A percentile compares a stretch with the other conserved stretches of the same genome.
These are phyloP conservation scores for Temnothorax longispinosus DNA, from an alignment of 1,140 invertebrate species.

Conservation along the genomic window DNA sequence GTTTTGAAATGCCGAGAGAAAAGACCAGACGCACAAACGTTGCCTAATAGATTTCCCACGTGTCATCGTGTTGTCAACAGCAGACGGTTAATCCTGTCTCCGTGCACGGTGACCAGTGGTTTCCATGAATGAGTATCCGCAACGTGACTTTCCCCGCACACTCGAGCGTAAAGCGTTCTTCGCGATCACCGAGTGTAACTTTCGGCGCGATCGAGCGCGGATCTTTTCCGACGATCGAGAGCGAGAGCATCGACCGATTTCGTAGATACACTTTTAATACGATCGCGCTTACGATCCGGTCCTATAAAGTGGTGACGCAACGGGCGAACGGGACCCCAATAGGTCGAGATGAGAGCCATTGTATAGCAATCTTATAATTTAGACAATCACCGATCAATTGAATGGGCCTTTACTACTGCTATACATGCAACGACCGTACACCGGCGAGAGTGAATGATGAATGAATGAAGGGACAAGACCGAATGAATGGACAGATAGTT, in stretches of 20 bases:
- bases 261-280: conserved; percentile 75
- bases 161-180: conserved; percentile 4
- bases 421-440: conserved; percentile 84
- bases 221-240: conserved; percentile 60
- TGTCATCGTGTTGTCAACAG: conserved; percentile 65
- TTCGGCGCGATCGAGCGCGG: conserved; percentile 37
- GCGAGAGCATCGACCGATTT: conserved; percentile 69
- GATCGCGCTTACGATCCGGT: conserved; percentile 81
- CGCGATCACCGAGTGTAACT: conserved; percentile 12
- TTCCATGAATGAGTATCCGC: conserved; percentile 64
- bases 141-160: conserved; percentile 2
- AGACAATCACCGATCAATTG: conserved; percentile 87
- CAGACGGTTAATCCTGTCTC: conserved; percentile 60
- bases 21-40: background rate
- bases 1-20: background rate
- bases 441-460: conserved; percentile 85
- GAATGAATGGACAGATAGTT: conserved; percentile 87
- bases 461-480: conserved; percentile 86
- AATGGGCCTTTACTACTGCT: conserved; percentile 86
- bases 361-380: conserved; percentile 87
- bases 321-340: conserved; percentile 85
- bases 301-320: conserved; percentile 85
- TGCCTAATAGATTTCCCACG: conserved; percentile 65
- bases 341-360: conserved; percentile 86
- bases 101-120: conserved; percentile 62